Evolutionary conservation across 2,888 invertebrate species (phyloP).

Genomic region (Catonia carolina): DNA sequence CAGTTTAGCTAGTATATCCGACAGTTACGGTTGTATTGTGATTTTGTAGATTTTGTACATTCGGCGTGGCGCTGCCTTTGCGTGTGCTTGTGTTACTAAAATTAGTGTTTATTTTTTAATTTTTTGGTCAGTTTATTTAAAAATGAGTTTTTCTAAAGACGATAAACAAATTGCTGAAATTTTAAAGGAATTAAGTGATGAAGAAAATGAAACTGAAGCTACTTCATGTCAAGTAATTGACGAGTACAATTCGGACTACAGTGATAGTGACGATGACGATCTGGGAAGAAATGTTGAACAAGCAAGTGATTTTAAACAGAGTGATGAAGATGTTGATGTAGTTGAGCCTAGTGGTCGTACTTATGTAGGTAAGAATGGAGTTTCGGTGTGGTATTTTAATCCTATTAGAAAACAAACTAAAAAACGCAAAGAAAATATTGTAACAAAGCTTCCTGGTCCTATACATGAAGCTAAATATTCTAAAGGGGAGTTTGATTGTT

Average conservation of each 20-base stretch:
- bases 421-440: neutral
- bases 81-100: neutral
- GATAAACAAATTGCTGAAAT: neutral
- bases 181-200: neutral
- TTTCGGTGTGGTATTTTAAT: conserved; percentile 1
- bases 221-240: neutral
- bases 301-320: neutral
- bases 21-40: too few species aligned
- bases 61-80: too few species aligned
- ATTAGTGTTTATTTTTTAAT: neutral
- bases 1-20: too few species aligned
- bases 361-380: neutral
- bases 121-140: neutral
- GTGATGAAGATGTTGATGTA: neutral
- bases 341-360: neutral
- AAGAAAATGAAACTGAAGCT: neutral
- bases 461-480: neutral
- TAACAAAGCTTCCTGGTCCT: conserved; percentile 3
- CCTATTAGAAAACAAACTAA: neutral
- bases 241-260: neutral
- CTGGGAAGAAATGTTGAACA: neutral
- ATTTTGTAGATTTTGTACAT: too few species aligned
- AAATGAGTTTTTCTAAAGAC: neutral
- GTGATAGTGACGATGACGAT: neutral
- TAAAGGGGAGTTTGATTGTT: neutral